Evolutionary conservation across 2,113 vertebrate species (phyloP), one percentile per base, ranked within the genome.

Genomic region (Bubo scandiacus): DNA sequence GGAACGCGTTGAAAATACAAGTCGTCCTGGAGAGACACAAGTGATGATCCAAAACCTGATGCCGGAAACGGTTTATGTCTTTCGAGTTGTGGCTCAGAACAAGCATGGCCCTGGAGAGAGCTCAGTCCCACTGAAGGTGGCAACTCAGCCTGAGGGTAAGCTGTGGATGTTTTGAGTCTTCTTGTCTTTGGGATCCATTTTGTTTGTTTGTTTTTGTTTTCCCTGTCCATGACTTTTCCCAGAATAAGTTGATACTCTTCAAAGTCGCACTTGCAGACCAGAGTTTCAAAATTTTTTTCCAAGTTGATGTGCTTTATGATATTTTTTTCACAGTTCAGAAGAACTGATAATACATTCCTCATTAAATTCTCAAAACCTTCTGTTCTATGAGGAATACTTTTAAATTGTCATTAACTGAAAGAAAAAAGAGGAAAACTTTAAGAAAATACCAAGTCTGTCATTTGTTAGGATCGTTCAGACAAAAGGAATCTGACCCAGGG

Each of bases 91-190:
- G 96, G 99, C 99, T 36, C 99, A 99, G 91, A 99, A 99, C 96
- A 98, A 96, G 94, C 98, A 99, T 11, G 99, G 99, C 51, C 98
- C 97, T 0, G 99, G 99, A 11, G 99, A 99, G 97, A 99, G 98
- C 91, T 99, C 99, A 0, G 92, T 97, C 0, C 98, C 97, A 0
- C 97, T 99, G 12, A 99, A 98, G 82, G 99, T 99, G 88, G 99
- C 99, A 94, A 99, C 99, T 16, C 99, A 99, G 94, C 99, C 99
- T 4, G 99, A 99, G 97, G 99, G 99, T 99, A 97, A 98, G 97
- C 78, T 3, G 8, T 15, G 17, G 23, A 19, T 10, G 15, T 18
- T 27, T 43, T 10, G 5, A 12, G 34, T 15, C 36, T 18, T 42
- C 38, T 15, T 86, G 43, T 10, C 66, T 82, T 70, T 25, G 34